phyloP scores from a whole-genome alignment of 2,797 vertebrate genomes.

The Hafferia zeledoni region DNA sequence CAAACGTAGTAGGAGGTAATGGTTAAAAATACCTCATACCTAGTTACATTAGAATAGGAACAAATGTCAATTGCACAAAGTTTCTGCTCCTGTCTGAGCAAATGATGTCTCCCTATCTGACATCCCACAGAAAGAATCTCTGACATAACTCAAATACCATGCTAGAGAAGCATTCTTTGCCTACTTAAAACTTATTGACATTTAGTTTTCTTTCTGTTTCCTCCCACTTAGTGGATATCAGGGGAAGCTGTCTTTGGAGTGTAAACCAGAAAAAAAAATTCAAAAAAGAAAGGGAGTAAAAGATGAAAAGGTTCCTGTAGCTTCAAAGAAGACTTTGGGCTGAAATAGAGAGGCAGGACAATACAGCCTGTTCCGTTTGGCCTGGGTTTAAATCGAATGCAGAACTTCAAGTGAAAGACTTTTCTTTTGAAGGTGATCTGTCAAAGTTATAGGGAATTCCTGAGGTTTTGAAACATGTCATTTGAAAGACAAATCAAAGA shows the following conservation, averaged over 20 bases:
- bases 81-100: slow-evolving; percentile 12
- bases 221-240: not conserved
- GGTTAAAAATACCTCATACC: slow-evolving; percentile 11
- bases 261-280: not conserved
- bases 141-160: not conserved
- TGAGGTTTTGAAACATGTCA: not conserved
- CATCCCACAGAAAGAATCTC: not conserved
- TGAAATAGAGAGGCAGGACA: not conserved
- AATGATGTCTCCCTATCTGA: not conserved
- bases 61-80: not conserved
- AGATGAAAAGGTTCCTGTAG: not conserved
- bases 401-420: not conserved
- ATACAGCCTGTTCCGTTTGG: not conserved
- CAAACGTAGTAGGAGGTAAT: not conserved
- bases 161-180: not conserved
- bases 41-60: not conserved
- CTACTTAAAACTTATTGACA: not conserved
- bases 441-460: not conserved
- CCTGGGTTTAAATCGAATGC: not conserved
- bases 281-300: not conserved
- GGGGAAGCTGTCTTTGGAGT: not conserved
- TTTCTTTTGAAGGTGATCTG: not conserved
- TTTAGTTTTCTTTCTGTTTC: not conserved
- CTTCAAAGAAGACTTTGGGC: not conserved
- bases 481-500: not conserved